Evolutionary conservation across 2,113 vertebrate species (phyloP).

Genomic region (Pelmatolapia mariae): DNA sequence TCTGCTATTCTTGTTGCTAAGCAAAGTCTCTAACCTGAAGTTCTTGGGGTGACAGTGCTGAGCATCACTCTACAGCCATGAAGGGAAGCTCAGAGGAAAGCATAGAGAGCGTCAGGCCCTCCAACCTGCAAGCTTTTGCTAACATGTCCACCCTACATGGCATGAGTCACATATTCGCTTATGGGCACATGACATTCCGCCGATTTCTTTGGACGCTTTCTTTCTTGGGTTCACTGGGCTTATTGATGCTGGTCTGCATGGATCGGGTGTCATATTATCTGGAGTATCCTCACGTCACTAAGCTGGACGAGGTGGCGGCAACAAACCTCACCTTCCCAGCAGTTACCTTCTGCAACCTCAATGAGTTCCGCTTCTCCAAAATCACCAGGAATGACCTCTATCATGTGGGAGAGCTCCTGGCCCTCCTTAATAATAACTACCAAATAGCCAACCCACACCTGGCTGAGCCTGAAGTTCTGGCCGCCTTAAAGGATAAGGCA

Average conservation of each 20-base stretch:
- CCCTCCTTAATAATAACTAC: slow-evolving; percentile 80
- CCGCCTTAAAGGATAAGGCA: slow-evolving; percentile 80
- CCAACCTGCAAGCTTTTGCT: slow-evolving; percentile 81
- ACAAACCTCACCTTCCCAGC: slow-evolving; percentile 85
- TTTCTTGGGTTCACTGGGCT: slow-evolving; percentile 78
- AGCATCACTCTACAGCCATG: slow-evolving; percentile 62
- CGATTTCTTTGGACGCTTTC: slow-evolving; percentile 80
- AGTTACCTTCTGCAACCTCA: slow-evolving; percentile 87
- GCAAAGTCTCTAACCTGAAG: slow-evolving; percentile 56
- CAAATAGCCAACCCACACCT: slow-evolving; percentile 80
- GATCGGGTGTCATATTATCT: slow-evolving; percentile 83
- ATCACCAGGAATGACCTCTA: slow-evolving; percentile 85
- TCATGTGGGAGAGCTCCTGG: slow-evolving; percentile 83
- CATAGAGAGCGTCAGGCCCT: slow-evolving; percentile 72
- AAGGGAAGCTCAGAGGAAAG: slow-evolving; percentile 78
- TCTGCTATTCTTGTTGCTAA: slow-evolving; percentile 64
- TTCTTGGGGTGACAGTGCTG: slow-evolving; percentile 44
- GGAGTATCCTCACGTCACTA: slow-evolving; percentile 79
- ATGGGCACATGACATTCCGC: slow-evolving; percentile 80
- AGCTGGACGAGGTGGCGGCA: slow-evolving; percentile 78
- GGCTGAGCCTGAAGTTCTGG: slow-evolving; percentile 79
- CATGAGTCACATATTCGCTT: slow-evolving; percentile 85
- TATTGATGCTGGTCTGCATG: slow-evolving; percentile 80
- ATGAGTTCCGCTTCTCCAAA: slow-evolving; percentile 85
- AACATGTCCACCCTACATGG: slow-evolving; percentile 84